Evolutionary conservation across 2,113 vertebrate species (phyloP).

Genomic region (Oostethus manadensis): DNA sequence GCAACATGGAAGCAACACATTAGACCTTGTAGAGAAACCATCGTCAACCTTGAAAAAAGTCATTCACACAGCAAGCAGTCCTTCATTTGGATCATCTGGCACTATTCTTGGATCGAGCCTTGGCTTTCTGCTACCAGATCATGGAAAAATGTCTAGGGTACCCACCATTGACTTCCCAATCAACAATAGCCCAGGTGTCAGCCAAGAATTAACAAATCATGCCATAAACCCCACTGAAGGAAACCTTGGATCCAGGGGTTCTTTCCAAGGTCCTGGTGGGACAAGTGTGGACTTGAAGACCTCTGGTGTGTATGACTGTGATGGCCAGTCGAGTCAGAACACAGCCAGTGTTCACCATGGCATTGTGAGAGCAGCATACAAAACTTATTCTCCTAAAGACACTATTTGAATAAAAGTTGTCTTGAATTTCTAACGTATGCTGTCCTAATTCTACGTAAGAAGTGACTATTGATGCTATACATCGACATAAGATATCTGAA

Average conservation of each 20-base stretch:
- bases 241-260: not conserved
- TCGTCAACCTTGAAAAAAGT: not conserved
- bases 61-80: constrained; percentile 12
- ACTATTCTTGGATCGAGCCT: not conserved
- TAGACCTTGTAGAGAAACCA: not conserved
- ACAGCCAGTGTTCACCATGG: constrained; percentile 36
- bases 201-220: not conserved
- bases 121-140: not conserved
- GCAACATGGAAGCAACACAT: not conserved
- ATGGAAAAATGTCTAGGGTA: not conserved
- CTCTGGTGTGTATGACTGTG: not conserved
- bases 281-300: not conserved
- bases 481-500: too few species aligned
- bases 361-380: constrained; percentile 21
- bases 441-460: too few species aligned
- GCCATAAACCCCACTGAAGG: not conserved
- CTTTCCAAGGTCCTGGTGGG: not conserved
- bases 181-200: not conserved
- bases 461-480: too few species aligned
- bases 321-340: not conserved
- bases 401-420: too few species aligned
- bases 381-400: not conserved
- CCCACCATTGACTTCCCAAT: not conserved
- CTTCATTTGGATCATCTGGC: not conserved
- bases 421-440: too few species aligned